A percentile compares a stretch with the other conserved stretches of the same genome.
These are phyloP conservation scores for Panagrolaimus sp. DNA, from an alignment of 1,140 invertebrate genomes.

Conservation along the genomic window DNA sequence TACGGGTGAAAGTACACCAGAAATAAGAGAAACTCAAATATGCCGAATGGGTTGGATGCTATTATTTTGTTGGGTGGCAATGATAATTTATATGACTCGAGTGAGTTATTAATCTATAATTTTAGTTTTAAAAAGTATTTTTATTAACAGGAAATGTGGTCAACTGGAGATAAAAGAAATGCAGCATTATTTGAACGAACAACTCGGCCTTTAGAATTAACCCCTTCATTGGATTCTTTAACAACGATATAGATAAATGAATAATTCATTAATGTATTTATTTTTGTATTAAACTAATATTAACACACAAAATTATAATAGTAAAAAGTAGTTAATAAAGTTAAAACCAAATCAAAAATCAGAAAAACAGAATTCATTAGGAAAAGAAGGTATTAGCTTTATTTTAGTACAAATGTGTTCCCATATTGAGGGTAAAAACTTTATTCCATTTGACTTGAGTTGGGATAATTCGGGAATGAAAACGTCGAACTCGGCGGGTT, in stretches of 20 bases:
- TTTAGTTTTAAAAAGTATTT: neutral
- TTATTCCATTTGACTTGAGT: constrained; percentile 38
- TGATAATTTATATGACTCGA: constrained; percentile 7
- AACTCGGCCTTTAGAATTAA: neutral
- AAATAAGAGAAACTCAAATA: neutral
- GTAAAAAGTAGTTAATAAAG: neutral
- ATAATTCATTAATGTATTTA: neutral
- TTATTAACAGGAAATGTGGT: constrained; percentile 13
- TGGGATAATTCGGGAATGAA: constrained; percentile 37
- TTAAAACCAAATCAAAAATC: neutral
- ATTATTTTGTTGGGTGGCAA: neutral
- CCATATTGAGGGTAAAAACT: constrained; percentile 35
- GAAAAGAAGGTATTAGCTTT: neutral
- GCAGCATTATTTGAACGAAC: constrained; percentile 4
- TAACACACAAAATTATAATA: too few relatives aligned
- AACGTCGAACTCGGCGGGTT: constrained; percentile 34
- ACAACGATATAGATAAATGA: neutral
- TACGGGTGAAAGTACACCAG: too few relatives aligned
- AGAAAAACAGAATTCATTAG: neutral
- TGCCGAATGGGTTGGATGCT: constrained; percentile 7
- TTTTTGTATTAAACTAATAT: too few relatives aligned
- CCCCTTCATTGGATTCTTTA: neutral
- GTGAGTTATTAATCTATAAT: constrained; percentile 5
- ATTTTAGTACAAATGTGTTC: constrained; percentile 38
- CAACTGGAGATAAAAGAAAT: neutral